Conservation (phyloP, 2,888 invertebrate genomes). For the Drosophila setosimentum region DNA sequence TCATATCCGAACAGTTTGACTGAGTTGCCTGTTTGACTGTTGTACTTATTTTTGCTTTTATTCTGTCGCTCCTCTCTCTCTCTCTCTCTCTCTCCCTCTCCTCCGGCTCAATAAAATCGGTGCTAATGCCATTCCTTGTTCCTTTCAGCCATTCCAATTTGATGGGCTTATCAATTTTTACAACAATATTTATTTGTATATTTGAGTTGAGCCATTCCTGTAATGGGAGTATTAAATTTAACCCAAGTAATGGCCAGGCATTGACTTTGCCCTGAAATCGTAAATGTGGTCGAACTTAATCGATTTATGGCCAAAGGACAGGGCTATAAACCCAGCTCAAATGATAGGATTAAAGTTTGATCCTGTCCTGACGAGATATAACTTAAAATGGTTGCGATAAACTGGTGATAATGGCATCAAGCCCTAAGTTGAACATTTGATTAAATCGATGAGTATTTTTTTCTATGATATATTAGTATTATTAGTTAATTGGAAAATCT, state of each 20-base stretch:
- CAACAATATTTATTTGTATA: constrained; percentile 73
- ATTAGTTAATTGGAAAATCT: not conserved
- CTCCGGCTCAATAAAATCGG: constrained; percentile 43
- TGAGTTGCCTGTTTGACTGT: constrained; percentile 43
- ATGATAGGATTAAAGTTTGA: not conserved
- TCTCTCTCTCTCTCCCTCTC: not conserved
- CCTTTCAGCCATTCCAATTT: constrained; percentile 30
- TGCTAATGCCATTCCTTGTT: constrained; percentile 32
- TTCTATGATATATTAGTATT: not conserved
- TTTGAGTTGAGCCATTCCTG: constrained; percentile 46
- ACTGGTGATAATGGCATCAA: not conserved
- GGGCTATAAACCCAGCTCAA: constrained; percentile 1
- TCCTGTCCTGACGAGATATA: not conserved
- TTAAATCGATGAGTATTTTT: not conserved
- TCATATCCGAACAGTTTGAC: constrained; percentile 75
- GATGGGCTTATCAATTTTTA: constrained; percentile 75
- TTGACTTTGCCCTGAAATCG: constrained; percentile 28
- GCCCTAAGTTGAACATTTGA: not conserved
- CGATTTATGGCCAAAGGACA: constrained; percentile 40
- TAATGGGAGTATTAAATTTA: constrained; percentile 48
- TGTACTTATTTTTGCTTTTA: constrained; percentile 39
- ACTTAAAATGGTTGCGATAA: not conserved
- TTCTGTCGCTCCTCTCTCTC: not conserved
- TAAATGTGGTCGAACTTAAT: constrained; percentile 36
- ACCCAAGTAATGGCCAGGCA: constrained; percentile 50